Conservation (phyloP, 1,140 invertebrate species). For the Drosophila suzukii region DNA sequence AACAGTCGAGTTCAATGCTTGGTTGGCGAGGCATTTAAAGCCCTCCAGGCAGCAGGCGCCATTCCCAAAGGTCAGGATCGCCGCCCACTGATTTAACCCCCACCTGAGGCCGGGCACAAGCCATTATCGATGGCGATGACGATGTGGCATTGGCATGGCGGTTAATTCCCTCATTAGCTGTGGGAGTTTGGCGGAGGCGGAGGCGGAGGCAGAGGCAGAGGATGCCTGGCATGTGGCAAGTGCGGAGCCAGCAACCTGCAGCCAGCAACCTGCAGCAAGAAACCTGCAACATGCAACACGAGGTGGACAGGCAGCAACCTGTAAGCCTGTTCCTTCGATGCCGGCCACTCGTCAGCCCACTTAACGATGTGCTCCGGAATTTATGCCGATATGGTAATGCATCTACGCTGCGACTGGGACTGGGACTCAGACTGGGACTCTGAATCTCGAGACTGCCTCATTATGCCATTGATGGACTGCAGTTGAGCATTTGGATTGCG, state of each 20-base stretch:
- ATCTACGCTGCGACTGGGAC: constrained; percentile 54
- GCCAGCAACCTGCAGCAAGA: constrained; percentile 11
- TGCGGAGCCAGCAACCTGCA: constrained; percentile 4
- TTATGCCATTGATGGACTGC: constrained; percentile 84
- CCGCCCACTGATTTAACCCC: constrained; percentile 31
- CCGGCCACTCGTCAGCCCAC: constrained; percentile 58
- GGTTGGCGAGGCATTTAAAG: neutral
- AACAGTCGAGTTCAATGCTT: neutral
- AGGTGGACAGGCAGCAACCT: constrained; percentile 15
- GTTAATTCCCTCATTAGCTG: constrained; percentile 72
- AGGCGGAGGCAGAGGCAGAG: constrained; percentile 5
- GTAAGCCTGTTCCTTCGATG: constrained; percentile 32
- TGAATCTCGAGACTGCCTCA: constrained; percentile 65
- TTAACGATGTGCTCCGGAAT: constrained; percentile 84
- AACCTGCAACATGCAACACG: constrained; percentile 28
- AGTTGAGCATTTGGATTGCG: constrained; percentile 84
- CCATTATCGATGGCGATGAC: constrained; percentile 63
- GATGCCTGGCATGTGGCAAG: constrained; percentile 23
- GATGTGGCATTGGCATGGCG: constrained; percentile 28
- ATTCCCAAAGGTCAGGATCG: constrained; percentile 5
- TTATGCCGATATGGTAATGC: constrained; percentile 84
- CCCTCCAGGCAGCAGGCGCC: neutral
- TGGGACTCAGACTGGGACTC: constrained; percentile 23
- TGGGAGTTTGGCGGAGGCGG: constrained; percentile 29
- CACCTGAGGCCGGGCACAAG: neutral